phyloP scores from a whole-genome alignment of 2,113 vertebrate species.

The Heterochromis multidens region DNA sequence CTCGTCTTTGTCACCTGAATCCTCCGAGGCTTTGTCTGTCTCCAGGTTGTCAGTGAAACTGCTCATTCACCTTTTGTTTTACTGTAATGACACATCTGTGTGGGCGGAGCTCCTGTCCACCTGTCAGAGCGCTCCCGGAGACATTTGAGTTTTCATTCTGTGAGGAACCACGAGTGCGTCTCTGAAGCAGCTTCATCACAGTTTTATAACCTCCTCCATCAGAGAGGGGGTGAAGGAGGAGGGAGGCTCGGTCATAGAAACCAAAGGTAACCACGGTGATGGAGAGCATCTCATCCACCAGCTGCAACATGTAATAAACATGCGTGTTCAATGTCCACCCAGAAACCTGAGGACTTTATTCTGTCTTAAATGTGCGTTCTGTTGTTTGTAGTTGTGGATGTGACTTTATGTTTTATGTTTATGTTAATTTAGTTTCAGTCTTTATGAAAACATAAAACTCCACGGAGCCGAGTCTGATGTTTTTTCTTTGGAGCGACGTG shows the following conservation, averaged over 20 bases:
- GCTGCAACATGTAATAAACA: not conserved
- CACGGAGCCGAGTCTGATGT: not conserved
- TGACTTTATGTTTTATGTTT: not conserved
- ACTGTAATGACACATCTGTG: not conserved
- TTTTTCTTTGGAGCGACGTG: no score
- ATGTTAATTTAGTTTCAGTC: not conserved
- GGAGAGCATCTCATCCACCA: not conserved
- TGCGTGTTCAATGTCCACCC: not conserved
- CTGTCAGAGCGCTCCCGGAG: not conserved
- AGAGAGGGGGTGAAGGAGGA: not conserved
- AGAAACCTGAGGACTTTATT: not conserved
- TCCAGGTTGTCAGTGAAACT: not conserved
- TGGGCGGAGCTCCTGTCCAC: not conserved
- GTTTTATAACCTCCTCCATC: not conserved
- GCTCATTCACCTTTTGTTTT: not conserved
- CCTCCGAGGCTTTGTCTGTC: not conserved
- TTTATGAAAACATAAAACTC: not conserved
- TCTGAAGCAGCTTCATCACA: not conserved
- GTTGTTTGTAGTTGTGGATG: not conserved
- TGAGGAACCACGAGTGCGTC: not conserved
- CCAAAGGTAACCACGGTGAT: not conserved
- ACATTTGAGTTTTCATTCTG: not conserved
- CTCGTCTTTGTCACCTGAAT: accelerated
- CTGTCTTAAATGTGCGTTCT: not conserved
- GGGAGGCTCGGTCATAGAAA: not conserved